Evolutionary conservation across 2,113 vertebrate species (phyloP).

Genomic region (Procavia capensis): DNA sequence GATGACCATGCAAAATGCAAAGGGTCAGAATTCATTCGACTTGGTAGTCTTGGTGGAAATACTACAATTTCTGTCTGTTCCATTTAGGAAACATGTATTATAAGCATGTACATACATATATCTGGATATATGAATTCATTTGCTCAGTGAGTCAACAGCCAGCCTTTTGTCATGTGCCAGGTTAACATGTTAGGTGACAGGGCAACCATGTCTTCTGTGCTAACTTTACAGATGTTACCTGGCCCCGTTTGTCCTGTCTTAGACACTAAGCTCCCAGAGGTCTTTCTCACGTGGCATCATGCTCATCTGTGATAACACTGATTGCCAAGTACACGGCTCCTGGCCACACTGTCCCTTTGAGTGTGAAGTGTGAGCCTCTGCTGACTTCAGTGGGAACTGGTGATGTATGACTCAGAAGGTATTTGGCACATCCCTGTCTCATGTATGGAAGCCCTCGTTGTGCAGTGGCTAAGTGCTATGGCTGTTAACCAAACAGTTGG

Average conservation of each 20-base stretch:
- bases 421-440: neutral
- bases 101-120: neutral
- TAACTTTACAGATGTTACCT: neutral
- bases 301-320: neutral
- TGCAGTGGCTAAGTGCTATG: too few species aligned
- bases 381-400: neutral
- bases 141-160: too few species aligned
- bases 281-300: too few species aligned
- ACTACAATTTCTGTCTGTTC: neutral
- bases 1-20: neutral
- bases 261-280: neutral
- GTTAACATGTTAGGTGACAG: neutral
- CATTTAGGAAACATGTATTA: neutral
- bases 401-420: neutral
- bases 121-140: too few species aligned
- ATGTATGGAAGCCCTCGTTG: too few species aligned
- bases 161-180: neutral
- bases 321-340: neutral
- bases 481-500: too few species aligned
- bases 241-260: neutral
- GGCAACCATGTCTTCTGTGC: neutral
- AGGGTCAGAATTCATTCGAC: neutral
- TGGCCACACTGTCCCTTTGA: neutral
- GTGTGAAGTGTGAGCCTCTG: neutral
- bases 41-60: neutral